Evolutionary conservation across 2,797 vertebrate species (phyloP).

Genomic region (Thalassophryne amazonica): DNA sequence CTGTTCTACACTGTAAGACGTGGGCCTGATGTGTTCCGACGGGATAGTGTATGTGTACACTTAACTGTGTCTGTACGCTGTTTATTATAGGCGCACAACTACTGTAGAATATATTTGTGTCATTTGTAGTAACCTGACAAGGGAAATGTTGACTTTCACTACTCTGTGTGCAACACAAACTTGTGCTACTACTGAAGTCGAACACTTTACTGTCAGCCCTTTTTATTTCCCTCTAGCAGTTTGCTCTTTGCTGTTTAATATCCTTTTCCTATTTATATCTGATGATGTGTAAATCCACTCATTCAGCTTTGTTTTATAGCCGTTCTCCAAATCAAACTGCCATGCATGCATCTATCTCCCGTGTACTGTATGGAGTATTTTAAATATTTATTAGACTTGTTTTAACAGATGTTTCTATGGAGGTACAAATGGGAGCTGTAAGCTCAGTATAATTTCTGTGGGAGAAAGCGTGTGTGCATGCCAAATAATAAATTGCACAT

Average conservation of each 20-base stretch:
- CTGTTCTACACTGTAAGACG: constrained; percentile 45
- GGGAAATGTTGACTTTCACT: constrained; percentile 73
- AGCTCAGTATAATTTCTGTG: constrained; percentile 65
- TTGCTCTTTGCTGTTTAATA: constrained; percentile 80
- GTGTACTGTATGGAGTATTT: constrained; percentile 81
- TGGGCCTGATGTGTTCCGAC: constrained; percentile 37
- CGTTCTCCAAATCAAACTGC: constrained; percentile 75
- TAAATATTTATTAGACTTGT: constrained; percentile 78
- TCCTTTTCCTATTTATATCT: constrained; percentile 62
- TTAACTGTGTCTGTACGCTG: constrained; percentile 26
- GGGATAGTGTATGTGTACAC: constrained; percentile 47
- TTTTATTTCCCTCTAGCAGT: constrained; percentile 42
- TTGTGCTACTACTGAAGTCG: constrained; percentile 59
- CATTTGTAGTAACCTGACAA: constrained; percentile 52
- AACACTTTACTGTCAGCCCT: constrained; percentile 67
- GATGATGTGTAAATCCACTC: constrained; percentile 43
- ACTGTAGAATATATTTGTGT: constrained; percentile 81
- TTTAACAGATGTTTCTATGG: constrained; percentile 78
- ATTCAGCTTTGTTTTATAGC: constrained; percentile 77
- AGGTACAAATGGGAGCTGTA: constrained; percentile 78
- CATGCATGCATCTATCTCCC: constrained; percentile 87
- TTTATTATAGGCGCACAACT: constrained; percentile 45
- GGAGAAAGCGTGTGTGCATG: constrained; percentile 83
- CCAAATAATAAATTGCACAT: constrained; percentile 87
- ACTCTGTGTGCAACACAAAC: constrained; percentile 47